These are phyloP conservation scores for Aphrophora alni DNA, from an alignment of 2,888 invertebrate species.

Conservation along the genomic window DNA sequence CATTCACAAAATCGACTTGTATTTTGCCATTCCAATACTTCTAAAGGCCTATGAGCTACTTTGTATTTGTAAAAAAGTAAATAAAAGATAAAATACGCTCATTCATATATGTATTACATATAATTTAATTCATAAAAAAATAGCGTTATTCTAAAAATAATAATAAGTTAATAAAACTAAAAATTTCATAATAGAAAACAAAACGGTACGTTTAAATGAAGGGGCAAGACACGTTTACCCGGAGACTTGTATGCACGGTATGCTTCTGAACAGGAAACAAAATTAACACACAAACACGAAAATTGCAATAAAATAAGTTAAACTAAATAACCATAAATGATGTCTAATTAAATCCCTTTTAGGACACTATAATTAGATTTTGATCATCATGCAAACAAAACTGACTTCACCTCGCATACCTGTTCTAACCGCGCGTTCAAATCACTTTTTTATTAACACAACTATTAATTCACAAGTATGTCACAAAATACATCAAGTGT, in stretches of 20 bases:
- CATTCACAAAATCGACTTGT: no score
- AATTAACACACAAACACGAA: constrained; percentile 6
- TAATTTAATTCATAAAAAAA: no score
- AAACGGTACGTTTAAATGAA: no score
- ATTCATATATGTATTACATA: no score
- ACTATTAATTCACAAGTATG: constrained; percentile 36
- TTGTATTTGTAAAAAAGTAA: no score
- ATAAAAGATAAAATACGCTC: no score
- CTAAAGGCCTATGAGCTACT: no score
- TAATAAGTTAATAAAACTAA: no score
- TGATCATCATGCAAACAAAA: constrained; percentile 2
- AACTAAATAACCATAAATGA: neutral
- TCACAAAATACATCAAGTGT: constrained; percentile 30
- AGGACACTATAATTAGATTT: constrained; percentile 2
- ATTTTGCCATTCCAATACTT: no score
- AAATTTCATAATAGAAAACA: no score
- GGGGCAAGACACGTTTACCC: no score
- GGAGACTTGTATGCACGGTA: neutral
- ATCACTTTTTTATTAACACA: constrained; percentile 20
- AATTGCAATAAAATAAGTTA: constrained; percentile 2
- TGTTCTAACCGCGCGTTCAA: constrained; percentile 5
- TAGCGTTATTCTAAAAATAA: no score
- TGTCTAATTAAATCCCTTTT: neutral
- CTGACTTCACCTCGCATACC: neutral
- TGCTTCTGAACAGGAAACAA: neutral